Evolutionary conservation across 2,888 invertebrate genomes (phyloP).

Genomic region (Alsophila aescularia): DNA sequence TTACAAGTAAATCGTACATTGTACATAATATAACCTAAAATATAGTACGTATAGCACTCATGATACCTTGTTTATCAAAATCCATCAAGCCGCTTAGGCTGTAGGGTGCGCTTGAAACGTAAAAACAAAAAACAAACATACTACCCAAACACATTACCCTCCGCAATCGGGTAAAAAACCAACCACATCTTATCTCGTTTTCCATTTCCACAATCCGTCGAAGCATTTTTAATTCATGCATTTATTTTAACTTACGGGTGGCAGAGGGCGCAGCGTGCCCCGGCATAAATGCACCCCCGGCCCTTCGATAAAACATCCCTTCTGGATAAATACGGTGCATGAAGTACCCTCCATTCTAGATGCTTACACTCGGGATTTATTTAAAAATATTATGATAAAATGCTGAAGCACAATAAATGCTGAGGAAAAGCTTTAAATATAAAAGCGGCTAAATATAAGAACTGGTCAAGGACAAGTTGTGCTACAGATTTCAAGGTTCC

Average conservation of each 20-base stretch:
- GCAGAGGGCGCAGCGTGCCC: conserved; percentile 46
- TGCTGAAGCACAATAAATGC: too few species aligned
- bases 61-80: too few species aligned
- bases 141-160: too few species aligned
- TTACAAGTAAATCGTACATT: too few species aligned
- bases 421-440: conserved; percentile 28
- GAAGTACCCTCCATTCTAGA: conserved; percentile 31
- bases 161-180: too few species aligned
- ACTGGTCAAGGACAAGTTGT: neutral
- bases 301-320: conserved; percentile 52
- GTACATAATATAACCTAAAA: too few species aligned
- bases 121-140: too few species aligned
- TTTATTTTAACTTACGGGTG: conserved; percentile 48
- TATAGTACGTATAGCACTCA: too few species aligned
- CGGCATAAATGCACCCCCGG: conserved; percentile 51
- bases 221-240: conserved; percentile 49
- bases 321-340: conserved; percentile 46
- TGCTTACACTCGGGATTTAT: conserved; percentile 28
- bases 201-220: conserved; percentile 25
- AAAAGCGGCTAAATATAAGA: conserved; percentile 14
- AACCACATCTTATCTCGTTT: conserved; percentile 10
- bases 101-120: too few species aligned
- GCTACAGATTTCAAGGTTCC: too few species aligned
- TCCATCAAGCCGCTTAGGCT: too few species aligned
- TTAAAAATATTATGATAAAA: conserved; percentile 32